phyloP scores from a whole-genome alignment of 1,140 invertebrate species.

The Hyles vespertilio region DNA sequence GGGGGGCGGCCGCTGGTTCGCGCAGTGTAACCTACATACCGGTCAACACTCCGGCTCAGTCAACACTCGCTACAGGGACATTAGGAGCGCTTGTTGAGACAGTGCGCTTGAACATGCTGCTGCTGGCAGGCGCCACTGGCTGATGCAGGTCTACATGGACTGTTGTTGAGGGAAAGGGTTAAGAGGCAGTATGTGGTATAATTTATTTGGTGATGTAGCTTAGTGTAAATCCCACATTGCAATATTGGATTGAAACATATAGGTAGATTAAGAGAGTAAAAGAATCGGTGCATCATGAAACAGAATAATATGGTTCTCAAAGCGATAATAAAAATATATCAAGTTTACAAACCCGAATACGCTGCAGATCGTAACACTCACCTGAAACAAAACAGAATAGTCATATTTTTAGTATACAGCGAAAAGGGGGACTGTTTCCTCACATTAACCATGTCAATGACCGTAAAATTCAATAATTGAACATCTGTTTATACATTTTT shows the following conservation, averaged over 20 bases:
- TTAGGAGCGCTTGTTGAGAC: constrained; percentile 50
- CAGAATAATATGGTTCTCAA: no score
- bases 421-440: constrained; percentile 21
- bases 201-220: no score
- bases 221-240: no score
- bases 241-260: no score
- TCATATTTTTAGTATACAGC: constrained; percentile 13
- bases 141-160: neutral
- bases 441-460: constrained; percentile 36
- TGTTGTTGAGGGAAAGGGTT: no score
- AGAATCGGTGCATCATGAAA: no score
- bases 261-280: no score
- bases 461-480: constrained; percentile 29
- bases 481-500: constrained; percentile 51
- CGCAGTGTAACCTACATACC: constrained; percentile 71
- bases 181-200: neutral
- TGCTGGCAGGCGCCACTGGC: constrained; percentile 10
- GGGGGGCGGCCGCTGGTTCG: constrained; percentile 43
- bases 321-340: neutral
- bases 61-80: constrained; percentile 74
- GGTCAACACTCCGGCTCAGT: constrained; percentile 74
- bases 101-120: constrained; percentile 45
- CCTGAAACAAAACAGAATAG: constrained; percentile 42
- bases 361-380: constrained; percentile 31
- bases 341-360: constrained; percentile 29